These are phyloP conservation scores for Scaptodrosophila latifasciaeformis DNA, from an alignment of 2,888 invertebrate species.

Conservation along the genomic window DNA sequence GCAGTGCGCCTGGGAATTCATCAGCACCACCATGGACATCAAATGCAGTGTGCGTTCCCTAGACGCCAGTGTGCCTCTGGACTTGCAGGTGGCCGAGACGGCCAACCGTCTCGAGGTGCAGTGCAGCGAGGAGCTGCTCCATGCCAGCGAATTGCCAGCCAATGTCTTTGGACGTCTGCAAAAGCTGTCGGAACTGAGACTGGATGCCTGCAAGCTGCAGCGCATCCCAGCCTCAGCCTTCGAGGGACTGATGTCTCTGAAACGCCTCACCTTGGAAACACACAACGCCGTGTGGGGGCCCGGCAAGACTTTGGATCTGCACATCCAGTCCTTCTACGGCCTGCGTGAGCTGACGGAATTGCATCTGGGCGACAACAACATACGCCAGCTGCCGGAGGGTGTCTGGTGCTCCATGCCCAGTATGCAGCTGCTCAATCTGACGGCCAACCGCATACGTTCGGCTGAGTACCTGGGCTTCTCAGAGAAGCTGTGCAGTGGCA, in stretches of 20 bases:
- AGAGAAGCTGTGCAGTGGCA: constrained; percentile 70
- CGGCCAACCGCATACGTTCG: constrained; percentile 87
- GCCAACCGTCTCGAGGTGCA: constrained; percentile 84
- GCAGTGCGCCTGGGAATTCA: constrained; percentile 75
- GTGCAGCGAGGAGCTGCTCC: constrained; percentile 85
- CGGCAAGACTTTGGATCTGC: constrained; percentile 84
- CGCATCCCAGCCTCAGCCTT: constrained; percentile 86
- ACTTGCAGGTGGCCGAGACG: constrained; percentile 79
- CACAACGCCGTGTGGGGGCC: constrained; percentile 88
- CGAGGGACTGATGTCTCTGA: constrained; percentile 86
- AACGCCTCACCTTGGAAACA: constrained; percentile 85
- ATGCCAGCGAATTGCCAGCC: constrained; percentile 84
- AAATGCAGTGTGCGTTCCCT: constrained; percentile 73
- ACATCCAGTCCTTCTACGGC: constrained; percentile 83
- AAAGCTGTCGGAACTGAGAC: constrained; percentile 83
- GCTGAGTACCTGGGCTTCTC: constrained; percentile 85
- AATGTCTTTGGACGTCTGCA: constrained; percentile 84
- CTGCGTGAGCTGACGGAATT: constrained; percentile 86
- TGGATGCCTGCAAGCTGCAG: constrained; percentile 87
- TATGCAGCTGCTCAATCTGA: constrained; percentile 88
- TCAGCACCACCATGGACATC: constrained; percentile 74
- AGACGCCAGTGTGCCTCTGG: constrained; percentile 63
- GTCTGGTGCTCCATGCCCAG: constrained; percentile 87
- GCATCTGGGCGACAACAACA: constrained; percentile 89
- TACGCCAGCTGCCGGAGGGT: constrained; percentile 86